Evolutionary conservation across 2,888 invertebrate species (phyloP).

Genomic region (Melanotus villosus): DNA sequence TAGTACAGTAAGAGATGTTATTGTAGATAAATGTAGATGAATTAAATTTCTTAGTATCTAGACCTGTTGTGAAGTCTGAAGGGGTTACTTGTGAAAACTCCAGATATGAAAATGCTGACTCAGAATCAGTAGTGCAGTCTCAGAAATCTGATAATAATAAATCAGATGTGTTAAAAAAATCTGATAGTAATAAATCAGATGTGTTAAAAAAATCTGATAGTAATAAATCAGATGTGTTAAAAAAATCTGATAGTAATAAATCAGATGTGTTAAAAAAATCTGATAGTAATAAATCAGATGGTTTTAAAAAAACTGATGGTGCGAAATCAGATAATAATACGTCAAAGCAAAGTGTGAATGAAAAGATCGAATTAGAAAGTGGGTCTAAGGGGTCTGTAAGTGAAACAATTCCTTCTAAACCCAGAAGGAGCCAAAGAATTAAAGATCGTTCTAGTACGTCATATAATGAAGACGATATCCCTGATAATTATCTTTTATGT

Average conservation of each 20-base stretch:
- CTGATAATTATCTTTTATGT: not conserved
- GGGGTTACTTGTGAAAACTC: not conserved
- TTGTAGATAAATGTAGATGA: conserved; percentile 57
- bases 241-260: not conserved
- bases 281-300: no score
- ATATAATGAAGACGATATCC: not conserved
- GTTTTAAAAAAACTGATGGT: no score
- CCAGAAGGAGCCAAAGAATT: conserved; percentile 43
- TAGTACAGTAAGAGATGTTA: conserved; percentile 58
- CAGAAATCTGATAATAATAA: not conserved
- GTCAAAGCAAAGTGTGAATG: no score
- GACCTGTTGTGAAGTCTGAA: not conserved
- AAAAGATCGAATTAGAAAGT: no score
- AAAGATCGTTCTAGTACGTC: not conserved
- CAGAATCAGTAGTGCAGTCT: no score
- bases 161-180: not conserved
- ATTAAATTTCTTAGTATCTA: conserved; percentile 26
- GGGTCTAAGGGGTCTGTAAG: no score
- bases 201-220: not conserved
- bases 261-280: no score
- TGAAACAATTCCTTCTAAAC: not conserved
- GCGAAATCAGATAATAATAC: no score
- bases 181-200: not conserved
- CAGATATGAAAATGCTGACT: not conserved
- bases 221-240: not conserved